phyloP scores from a whole-genome alignment of 2,797 vertebrate species.

The Chelonia mydas region DNA sequence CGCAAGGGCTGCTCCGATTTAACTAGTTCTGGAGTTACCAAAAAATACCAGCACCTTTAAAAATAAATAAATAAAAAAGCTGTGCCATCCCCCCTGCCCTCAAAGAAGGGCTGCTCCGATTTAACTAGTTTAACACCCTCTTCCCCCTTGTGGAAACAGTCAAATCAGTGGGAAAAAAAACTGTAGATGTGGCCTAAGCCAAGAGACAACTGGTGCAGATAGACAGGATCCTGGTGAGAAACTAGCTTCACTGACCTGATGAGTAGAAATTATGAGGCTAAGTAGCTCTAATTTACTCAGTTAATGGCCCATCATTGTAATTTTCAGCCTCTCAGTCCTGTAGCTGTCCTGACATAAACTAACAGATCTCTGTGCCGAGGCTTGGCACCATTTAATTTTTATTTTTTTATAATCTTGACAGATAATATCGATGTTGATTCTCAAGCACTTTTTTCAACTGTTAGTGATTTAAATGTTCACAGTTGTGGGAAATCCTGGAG shows the following conservation, averaged over 20 bases:
- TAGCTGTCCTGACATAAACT: background rate
- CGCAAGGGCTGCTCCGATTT: background rate
- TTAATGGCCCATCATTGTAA: background rate
- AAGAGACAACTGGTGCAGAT: background rate
- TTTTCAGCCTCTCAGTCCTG: background rate
- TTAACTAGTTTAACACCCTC: background rate
- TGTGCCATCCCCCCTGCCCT: constrained; percentile 6
- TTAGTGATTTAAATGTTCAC: too few species aligned
- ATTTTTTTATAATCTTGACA: background rate
- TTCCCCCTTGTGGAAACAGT: background rate
- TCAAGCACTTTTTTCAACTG: background rate
- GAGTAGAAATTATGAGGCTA: background rate
- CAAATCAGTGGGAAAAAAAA: background rate
- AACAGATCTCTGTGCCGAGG: background rate
- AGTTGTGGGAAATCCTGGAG: background rate
- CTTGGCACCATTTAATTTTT: background rate
- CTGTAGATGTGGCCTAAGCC: background rate
- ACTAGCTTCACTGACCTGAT: background rate
- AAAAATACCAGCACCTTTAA: background rate
- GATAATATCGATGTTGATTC: background rate
- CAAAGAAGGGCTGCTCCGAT: background rate
- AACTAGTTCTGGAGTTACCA: background rate
- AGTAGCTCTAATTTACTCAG: background rate
- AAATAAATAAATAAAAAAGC: background rate
- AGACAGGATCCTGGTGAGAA: background rate